Base-by-base conservation (phyloP, 2,888 invertebrate genomes). In the Andricus curvator region DNA sequence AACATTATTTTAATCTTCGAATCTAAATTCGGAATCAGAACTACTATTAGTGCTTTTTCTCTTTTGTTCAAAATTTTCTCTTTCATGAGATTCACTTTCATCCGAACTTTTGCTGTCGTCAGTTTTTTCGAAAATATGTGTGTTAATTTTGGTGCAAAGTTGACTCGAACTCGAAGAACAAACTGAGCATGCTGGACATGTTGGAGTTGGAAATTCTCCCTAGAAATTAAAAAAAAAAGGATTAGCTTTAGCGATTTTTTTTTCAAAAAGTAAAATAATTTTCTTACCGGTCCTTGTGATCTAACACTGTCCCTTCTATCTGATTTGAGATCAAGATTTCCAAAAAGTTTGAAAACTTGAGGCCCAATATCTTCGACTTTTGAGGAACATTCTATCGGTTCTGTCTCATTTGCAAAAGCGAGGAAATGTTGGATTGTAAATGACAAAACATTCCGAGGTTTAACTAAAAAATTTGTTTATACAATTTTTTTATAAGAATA, bases 401-500 rank as follows among this genome's bases (percentile, higher is more conserved):
- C 81, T 70, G 84, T 85, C 80, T 79, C 8, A 65, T 83, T 81
- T 2, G 85, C 83, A 74, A 89, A 88, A n/a, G 85, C 84, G 79
- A 88, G 87, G 78, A 91, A 91, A 83, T 91, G 87, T 79, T 90
- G 88, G 77, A 90, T 86, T 6, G 91, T 90, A 78, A 91, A 91
- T 56, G 82, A 84, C 70, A 90, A 82, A 44, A 89, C 88, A 77
- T 91, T 85, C 5, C 83, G 74, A 13, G 91, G 91, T 83, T 91
- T 91, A 6, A 88, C 91, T 91, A 82, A 80, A 78, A 70, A 44
- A n/a, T 51, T 29, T 74, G 9, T 78, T 37, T 20, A n/a, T 78
- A 79, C 9, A 44, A 70, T 62, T 17, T 33, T 56, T 65, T 65
- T 64, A 9, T 37, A 37, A 37, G 37, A 37, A 9, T 25, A 0